Evolutionary conservation across 2,888 invertebrate species (phyloP).

Genomic region (Cenopis cana): DNA sequence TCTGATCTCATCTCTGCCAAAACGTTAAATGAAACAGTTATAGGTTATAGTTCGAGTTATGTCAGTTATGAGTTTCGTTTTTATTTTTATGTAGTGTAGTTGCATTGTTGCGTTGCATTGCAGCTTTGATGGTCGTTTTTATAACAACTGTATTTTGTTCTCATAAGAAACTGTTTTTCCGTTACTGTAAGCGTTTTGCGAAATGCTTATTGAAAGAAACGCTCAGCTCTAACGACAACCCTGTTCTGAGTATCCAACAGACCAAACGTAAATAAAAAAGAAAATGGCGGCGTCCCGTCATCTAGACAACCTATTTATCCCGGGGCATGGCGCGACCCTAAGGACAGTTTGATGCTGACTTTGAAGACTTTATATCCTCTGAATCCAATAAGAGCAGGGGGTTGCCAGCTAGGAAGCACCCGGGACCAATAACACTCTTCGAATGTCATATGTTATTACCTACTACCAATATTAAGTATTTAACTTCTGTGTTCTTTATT

Average conservation of each 20-base stretch:
- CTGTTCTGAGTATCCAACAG: constrained; percentile 5
- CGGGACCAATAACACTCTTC: constrained; percentile 34
- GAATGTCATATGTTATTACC: constrained; percentile 34
- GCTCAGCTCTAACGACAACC: too few relatives aligned
- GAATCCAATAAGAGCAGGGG: constrained; percentile 46
- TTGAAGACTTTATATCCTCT: constrained; percentile 51
- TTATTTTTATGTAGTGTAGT: too few relatives aligned
- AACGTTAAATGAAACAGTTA: too few relatives aligned
- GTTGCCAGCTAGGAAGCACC: constrained; percentile 28
- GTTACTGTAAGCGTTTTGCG: too few relatives aligned
- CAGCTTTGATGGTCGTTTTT: too few relatives aligned
- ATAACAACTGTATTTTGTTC: too few relatives aligned
- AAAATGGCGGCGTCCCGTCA: constrained; percentile 42
- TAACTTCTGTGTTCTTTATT: not conserved
- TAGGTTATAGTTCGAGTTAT: too few relatives aligned
- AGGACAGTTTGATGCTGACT: constrained; percentile 49
- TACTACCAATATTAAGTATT: constrained; percentile 27
- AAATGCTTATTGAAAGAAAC: too few relatives aligned
- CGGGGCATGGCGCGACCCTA: constrained; percentile 44
- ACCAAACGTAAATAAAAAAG: constrained; percentile 34
- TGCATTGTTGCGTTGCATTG: too few relatives aligned
- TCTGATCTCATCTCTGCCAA: too few relatives aligned
- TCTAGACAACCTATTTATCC: constrained; percentile 49
- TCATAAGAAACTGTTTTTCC: too few relatives aligned
- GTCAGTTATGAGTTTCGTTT: too few relatives aligned